A percentile compares a stretch with the other conserved stretches of the same genome.
phyloP scores from a whole-genome alignment of 2,888 invertebrate genomes.

The Mythimna impura region DNA sequence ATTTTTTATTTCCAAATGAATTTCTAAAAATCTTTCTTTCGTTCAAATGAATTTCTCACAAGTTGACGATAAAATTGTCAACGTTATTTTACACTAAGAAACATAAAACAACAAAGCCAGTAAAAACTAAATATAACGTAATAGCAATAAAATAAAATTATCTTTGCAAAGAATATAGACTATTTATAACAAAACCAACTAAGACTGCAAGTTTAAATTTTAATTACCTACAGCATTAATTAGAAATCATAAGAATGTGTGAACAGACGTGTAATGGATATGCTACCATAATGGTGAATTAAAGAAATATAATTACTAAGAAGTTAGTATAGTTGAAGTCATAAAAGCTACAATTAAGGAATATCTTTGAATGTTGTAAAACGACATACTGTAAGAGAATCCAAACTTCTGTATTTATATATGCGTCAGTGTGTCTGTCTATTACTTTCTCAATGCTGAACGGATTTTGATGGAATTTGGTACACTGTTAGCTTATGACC shows the following conservation, averaged over 20 bases:
- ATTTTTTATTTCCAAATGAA: too few relatives aligned
- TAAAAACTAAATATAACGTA: not conserved
- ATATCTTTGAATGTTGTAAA: not conserved
- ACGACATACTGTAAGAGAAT: not conserved
- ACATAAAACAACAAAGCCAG: not conserved
- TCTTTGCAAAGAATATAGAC: constrained; percentile 1
- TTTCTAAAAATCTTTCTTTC: too few relatives aligned
- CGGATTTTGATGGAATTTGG: not conserved
- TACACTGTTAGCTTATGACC: not conserved
- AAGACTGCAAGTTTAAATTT: not conserved
- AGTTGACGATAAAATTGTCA: not conserved
- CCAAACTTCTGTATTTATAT: not conserved
- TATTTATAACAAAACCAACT: not conserved
- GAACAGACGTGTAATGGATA: constrained; percentile 20
- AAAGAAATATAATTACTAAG: not conserved
- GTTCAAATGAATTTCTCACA: constrained; percentile 14
- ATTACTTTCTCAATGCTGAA: not conserved
- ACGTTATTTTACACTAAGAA: constrained; percentile 1
- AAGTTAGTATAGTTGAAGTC: constrained; percentile 3
- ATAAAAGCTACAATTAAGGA: constrained; percentile 19
- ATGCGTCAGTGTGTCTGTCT: not conserved
- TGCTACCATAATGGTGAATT: not conserved
- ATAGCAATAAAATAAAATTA: constrained; percentile 12
- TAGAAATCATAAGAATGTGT: constrained; percentile 30
- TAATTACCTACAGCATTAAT: constrained; percentile 5